Evolutionary conservation across 2,113 vertebrate genomes (phyloP), one percentile per base, ranked within the genome.

Genomic region (Podiceps cristatus): DNA sequence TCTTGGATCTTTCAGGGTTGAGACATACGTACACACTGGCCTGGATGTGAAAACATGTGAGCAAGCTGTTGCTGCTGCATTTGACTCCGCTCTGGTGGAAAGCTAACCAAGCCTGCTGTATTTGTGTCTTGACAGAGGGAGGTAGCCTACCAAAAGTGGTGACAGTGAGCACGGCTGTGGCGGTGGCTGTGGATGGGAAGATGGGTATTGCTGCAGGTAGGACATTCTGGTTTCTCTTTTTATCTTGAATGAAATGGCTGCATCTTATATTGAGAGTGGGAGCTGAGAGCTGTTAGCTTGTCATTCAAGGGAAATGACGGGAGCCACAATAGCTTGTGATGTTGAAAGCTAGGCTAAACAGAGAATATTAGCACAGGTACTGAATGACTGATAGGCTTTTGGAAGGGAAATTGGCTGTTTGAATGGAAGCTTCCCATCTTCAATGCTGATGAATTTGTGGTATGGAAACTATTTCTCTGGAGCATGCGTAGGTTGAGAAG

Each of bases 151-250:
- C 98, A 3, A 94, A 93, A 74, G 98, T 98, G 8, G 96, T 99
- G 75, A 99, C 99, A 4, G 97, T 98, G 10, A 98, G 99, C 98
- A 99, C 99, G 0, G 98, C 99, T 11, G 98, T 99, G 60, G 97
- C 99, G 2, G 99, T 99, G 81, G 97, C 98, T 0, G 99, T 99
- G 94, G 98, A 98, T 33, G 98, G 98, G 96, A 99, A 99, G 97
- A 99, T 98, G 7, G 99, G 99, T 90, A 98, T 99, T 22, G 99
- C 99, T 88, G 99, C 99, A 99, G 99, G 99, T 99, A 99, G 96
- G 99, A 93, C 75, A 47, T 69, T 31, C 64, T 91, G 74, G 4
- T 77, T 93, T 86, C 37, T 91, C 69, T 63, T 89, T 88, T 92
- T 40, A 6, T 71, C 76, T 91, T 93, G 52, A 91, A 87, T 93